These are phyloP conservation scores for Arenaria interpres DNA, from an alignment of 2,113 vertebrate genomes.

Conservation along the genomic window DNA sequence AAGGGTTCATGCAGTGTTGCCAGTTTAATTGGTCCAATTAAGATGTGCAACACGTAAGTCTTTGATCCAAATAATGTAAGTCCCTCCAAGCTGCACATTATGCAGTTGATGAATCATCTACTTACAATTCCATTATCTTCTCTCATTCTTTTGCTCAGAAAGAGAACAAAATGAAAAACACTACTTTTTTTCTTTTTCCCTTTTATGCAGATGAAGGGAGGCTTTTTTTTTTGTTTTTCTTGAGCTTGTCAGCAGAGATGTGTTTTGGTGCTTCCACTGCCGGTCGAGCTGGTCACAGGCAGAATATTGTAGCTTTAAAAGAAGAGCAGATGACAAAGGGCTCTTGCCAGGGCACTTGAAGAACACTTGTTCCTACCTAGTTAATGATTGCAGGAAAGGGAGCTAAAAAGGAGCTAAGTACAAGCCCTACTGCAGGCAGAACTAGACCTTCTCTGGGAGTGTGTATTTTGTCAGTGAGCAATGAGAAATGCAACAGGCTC, in stretches of 20 bases:
- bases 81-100: conserved; percentile 60
- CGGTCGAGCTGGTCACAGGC: background rate
- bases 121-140: conserved; percentile 16
- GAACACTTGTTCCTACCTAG: background rate
- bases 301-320: background rate
- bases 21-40: conserved; percentile 59
- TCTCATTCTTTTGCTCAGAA: background rate
- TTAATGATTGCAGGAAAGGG: conserved; percentile 48
- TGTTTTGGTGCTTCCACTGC: background rate
- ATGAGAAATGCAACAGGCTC: background rate
- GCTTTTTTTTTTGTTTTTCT: background rate
- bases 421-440: background rate
- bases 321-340: background rate
- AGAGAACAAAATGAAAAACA: background rate
- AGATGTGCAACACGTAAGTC: background rate
- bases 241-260: background rate
- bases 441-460: background rate
- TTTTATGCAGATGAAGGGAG: background rate
- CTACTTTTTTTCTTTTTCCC: accelerated
- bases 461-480: background rate
- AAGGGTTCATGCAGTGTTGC: conserved; percentile 4
- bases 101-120: conserved; percentile 26
- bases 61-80: conserved; percentile 48
- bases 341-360: background rate
- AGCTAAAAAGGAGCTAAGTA: background rate